phyloP scores from a whole-genome alignment of 2,113 vertebrate species.

The Crocuta crocuta region DNA sequence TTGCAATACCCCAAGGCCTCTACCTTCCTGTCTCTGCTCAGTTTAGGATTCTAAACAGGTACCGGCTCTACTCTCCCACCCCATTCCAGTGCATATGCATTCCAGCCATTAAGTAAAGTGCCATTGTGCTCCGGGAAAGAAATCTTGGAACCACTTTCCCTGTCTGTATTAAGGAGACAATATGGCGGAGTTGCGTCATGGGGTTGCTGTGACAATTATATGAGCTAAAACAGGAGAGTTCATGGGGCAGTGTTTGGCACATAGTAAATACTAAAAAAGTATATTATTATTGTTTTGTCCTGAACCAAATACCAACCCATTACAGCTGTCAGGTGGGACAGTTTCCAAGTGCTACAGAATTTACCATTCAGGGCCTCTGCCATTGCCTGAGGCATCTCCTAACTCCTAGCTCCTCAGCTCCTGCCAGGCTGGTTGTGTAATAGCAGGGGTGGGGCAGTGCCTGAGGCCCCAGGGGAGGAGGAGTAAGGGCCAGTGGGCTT shows the following conservation, averaged over 20 bases:
- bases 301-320: not conserved
- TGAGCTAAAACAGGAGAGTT: not conserved
- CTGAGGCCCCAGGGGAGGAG: not conserved
- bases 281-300: not conserved
- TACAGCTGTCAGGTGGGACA: not conserved
- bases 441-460: not conserved
- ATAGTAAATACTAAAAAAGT: not conserved
- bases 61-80: not conserved
- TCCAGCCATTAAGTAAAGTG: slow-evolving; percentile 54
- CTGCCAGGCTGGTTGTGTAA: not conserved
- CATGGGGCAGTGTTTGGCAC: not conserved
- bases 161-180: slow-evolving; percentile 12
- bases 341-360: not conserved
- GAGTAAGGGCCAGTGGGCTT: not conserved
- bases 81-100: not conserved
- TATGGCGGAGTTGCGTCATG: not conserved
- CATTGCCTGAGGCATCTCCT: not conserved
- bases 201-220: not conserved
- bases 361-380: not conserved
- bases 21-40: not conserved
- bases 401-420: not conserved
- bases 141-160: not conserved
- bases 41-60: not conserved
- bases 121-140: not conserved
- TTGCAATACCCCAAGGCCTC: not conserved